These are phyloP conservation scores for Lycia hirtaria DNA, from an alignment of 2,888 invertebrate species.

Conservation along the genomic window DNA sequence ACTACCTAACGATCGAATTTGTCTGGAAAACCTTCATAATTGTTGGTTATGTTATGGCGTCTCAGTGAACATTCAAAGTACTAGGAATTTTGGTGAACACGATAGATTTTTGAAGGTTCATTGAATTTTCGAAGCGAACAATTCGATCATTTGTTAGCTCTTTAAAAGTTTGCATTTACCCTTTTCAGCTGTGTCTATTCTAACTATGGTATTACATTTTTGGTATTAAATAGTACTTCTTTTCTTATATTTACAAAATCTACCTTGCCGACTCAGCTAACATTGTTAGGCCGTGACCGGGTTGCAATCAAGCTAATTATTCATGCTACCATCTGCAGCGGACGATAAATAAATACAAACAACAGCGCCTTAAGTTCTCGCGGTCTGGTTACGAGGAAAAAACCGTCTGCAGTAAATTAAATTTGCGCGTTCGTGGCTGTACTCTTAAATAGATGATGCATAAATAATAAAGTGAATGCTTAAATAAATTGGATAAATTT, in stretches of 20 bases:
- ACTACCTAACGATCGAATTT: no score
- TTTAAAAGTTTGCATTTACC: no score
- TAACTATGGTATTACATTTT: neutral
- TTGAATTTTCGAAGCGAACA: no score
- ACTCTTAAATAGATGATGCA: slow-evolving; percentile 1
- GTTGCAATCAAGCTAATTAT: slow-evolving; percentile 51
- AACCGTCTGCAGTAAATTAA: slow-evolving; percentile 16
- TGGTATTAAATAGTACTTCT: neutral
- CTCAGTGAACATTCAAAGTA: no score
- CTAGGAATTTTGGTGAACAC: no score
- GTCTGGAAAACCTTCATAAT: no score
- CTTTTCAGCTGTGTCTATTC: neutral
- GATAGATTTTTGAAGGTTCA: no score
- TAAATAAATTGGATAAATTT: no score
- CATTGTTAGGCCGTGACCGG: slow-evolving; percentile 38
- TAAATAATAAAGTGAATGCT: no score
- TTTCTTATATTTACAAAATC: slow-evolving; percentile 3
- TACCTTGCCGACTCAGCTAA: slow-evolving; percentile 16
- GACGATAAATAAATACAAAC: slow-evolving; percentile 40
- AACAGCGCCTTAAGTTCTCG: slow-evolving; percentile 21
- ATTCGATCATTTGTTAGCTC: no score
- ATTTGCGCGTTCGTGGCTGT: slow-evolving; percentile 13
- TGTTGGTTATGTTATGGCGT: no score
- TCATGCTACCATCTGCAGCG: slow-evolving; percentile 43
- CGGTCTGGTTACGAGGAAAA: slow-evolving; percentile 14